phyloP scores from a whole-genome alignment of 2,113 vertebrate genomes.

The Galbula dea region DNA sequence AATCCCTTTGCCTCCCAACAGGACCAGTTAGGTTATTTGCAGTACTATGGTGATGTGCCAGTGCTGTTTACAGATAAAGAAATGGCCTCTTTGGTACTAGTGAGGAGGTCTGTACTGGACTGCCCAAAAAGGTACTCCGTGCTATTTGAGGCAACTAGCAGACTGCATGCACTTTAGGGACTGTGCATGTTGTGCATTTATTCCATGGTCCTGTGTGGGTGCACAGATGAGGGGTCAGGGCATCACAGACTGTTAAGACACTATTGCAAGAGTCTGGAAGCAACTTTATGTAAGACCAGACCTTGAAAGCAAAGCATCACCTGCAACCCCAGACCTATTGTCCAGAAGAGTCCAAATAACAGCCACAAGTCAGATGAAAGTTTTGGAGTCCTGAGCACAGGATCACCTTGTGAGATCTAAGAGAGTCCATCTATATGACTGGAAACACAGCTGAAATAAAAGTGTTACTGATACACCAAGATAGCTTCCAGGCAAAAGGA shows the following conservation, averaged over 20 bases:
- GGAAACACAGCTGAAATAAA: not conserved
- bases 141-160: not conserved
- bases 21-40: not conserved
- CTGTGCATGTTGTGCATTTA: not conserved
- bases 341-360: not conserved
- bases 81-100: not conserved
- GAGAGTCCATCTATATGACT: not conserved
- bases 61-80: not conserved
- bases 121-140: not conserved
- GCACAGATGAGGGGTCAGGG: too few species aligned
- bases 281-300: not conserved
- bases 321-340: not conserved
- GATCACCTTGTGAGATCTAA: not conserved
- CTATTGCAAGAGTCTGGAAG: not conserved
- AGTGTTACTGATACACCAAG: not conserved
- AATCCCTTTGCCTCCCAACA: not conserved
- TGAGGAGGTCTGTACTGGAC: not conserved
- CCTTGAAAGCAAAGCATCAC: not conserved
- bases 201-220: not conserved
- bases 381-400: not conserved
- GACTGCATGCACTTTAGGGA: not conserved
- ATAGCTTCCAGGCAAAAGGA: not conserved
- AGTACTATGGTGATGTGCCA: not conserved
- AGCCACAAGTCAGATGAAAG: not conserved
- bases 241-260: not conserved